phyloP scores from a whole-genome alignment of 1,140 invertebrate species.

The Heliconius hermathena region DNA sequence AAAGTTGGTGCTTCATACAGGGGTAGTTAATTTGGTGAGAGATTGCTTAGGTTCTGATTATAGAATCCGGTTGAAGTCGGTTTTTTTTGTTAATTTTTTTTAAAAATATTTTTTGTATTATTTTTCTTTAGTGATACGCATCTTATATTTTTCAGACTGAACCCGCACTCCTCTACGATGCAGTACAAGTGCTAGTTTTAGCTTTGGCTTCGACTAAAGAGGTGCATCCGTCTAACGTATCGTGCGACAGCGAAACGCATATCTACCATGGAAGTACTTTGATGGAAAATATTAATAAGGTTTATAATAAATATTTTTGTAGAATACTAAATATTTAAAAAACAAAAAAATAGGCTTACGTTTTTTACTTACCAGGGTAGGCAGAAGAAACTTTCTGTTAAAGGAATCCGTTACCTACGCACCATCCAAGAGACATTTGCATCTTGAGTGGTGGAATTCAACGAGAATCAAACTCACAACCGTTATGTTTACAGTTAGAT shows the following conservation, averaged over 20 bases:
- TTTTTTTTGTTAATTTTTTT: too few species aligned
- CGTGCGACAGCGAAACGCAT: slow-evolving; percentile 90
- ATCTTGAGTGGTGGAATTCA: too few species aligned
- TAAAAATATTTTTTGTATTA: too few species aligned
- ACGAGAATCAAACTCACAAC: neutral
- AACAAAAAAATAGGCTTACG: neutral
- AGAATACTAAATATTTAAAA: neutral
- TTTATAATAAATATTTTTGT: slow-evolving; percentile 62
- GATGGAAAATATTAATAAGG: slow-evolving; percentile 95
- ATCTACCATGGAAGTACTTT: slow-evolving; percentile 94
- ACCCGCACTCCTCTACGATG: slow-evolving; percentile 95
- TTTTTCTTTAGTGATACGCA: too few species aligned
- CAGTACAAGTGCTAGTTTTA: slow-evolving; percentile 93
- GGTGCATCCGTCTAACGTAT: slow-evolving; percentile 88
- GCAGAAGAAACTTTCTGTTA: too few species aligned
- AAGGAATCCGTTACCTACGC: too few species aligned
- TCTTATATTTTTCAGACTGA: slow-evolving; percentile 86
- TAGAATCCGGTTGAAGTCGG: too few species aligned
- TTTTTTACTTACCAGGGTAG: neutral
- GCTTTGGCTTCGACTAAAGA: slow-evolving; percentile 89
- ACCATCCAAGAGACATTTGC: too few species aligned
- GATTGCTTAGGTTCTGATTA: too few species aligned
- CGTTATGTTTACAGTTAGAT: neutral
- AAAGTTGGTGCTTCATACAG: too few species aligned
- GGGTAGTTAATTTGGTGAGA: too few species aligned